Evolutionary conservation across 2,113 vertebrate species (phyloP).

Genomic region (Lepus timidus): DNA sequence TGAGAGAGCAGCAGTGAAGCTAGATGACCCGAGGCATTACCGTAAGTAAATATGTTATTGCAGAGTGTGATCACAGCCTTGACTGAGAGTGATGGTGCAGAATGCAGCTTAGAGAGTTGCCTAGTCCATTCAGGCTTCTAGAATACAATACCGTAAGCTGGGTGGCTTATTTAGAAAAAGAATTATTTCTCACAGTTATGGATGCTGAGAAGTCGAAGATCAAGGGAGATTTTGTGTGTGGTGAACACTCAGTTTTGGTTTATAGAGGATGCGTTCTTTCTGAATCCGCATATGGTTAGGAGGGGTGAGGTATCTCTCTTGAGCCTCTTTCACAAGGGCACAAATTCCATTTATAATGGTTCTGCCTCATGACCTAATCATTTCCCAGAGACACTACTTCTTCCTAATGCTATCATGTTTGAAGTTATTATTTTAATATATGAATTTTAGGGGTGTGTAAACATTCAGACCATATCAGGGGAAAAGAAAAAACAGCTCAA

Average conservation of each 20-base stretch:
- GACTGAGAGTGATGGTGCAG: not conserved
- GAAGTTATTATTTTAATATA: not conserved
- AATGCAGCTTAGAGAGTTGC: not conserved
- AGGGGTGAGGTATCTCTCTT: not conserved
- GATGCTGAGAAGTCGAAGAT: not conserved
- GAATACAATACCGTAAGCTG: not conserved
- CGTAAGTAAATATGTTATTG: not conserved
- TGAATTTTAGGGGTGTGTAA: not conserved
- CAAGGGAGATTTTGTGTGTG: not conserved
- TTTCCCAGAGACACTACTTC: not conserved
- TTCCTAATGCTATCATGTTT: not conserved
- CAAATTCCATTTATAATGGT: not conserved
- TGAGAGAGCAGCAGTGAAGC: not conserved
- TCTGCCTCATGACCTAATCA: not conserved
- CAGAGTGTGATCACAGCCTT: not conserved
- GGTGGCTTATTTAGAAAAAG: not conserved
- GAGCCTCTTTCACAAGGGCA: not conserved
- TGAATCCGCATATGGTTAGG: too few species aligned
- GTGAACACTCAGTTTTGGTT: not conserved
- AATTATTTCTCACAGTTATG: not conserved
- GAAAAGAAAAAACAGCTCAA: conserved; percentile 11
- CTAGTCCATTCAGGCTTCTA: not conserved
- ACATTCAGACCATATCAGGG: not conserved
- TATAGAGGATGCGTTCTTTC: not conserved
- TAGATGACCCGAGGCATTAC: not conserved